Evolutionary conservation across 2,797 vertebrate species (phyloP).

Genomic region (Rhinophrynus dorsalis): DNA sequence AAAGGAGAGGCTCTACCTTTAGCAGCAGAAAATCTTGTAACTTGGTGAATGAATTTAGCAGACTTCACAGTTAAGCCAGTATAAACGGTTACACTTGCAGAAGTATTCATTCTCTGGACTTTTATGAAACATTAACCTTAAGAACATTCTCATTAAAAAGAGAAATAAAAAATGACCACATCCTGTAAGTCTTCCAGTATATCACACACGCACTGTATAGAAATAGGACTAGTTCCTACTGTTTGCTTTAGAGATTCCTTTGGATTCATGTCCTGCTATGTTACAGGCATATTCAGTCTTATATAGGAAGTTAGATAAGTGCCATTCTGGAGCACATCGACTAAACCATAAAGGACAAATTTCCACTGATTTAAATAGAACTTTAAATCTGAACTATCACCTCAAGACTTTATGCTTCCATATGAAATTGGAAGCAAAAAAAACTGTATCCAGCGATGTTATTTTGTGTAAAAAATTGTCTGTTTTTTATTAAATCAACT

Average conservation of each 20-base stretch:
- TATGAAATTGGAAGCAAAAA: no score
- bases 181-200: no score
- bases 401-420: no score
- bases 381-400: no score
- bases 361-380: no score
- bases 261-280: background rate
- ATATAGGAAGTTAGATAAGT: no score
- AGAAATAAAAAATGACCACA: background rate
- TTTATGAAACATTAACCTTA: constrained; percentile 10
- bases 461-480: no score
- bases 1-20: constrained; percentile 12
- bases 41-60: constrained; percentile 21
- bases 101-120: constrained; percentile 8
- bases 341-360: no score
- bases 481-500: no score
- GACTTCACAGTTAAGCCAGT: constrained; percentile 20
- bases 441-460: no score
- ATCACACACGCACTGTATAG: background rate
- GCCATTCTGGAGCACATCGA: no score
- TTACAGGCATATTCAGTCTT: background rate
- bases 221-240: background rate
- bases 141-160: constrained; percentile 29
- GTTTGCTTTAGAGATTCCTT: background rate
- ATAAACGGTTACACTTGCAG: constrained; percentile 5
- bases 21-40: background rate